Evolutionary conservation across 1,140 invertebrate genomes (phyloP).

Genomic region (Agrypnia vestita): DNA sequence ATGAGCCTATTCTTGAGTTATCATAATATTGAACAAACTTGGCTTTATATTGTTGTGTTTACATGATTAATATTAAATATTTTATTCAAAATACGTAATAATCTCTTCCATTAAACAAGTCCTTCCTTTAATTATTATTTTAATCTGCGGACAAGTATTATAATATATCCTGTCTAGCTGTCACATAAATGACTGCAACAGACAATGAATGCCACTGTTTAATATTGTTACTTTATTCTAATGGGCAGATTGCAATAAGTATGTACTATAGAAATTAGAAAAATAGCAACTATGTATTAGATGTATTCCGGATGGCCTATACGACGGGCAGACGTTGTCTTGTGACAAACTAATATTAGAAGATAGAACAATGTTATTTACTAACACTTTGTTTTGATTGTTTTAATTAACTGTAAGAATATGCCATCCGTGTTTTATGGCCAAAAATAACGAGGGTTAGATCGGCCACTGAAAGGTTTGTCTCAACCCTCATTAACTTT

Average conservation of each 20-base stretch:
- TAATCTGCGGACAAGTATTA: background rate
- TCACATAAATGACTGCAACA: background rate
- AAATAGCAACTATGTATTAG: conserved; percentile 26
- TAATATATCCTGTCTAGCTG: background rate
- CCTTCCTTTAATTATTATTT: conserved; percentile 15
- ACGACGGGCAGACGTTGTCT: background rate
- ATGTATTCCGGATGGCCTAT: conserved; percentile 41
- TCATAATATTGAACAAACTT: too few species aligned
- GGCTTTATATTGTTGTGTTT: background rate
- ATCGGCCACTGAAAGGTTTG: background rate
- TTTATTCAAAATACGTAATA: background rate
- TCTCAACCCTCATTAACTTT: background rate
- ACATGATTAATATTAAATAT: too few species aligned
- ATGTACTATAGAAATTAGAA: conserved; percentile 16
- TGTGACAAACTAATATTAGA: conserved; percentile 23
- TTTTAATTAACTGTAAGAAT: conserved; percentile 15
- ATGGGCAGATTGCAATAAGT: conserved; percentile 40
- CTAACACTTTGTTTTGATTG: conserved; percentile 3
- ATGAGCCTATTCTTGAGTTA: too few species aligned
- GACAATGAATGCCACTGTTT: conserved; percentile 19
- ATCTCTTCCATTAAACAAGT: conserved; percentile 14
- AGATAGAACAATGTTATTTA: background rate
- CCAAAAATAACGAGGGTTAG: conserved; percentile 1
- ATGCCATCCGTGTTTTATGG: conserved; percentile 9
- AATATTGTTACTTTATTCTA: background rate